Base-by-base conservation (phyloP, 1,140 invertebrate genomes). In the Cherax quadricarinatus region DNA sequence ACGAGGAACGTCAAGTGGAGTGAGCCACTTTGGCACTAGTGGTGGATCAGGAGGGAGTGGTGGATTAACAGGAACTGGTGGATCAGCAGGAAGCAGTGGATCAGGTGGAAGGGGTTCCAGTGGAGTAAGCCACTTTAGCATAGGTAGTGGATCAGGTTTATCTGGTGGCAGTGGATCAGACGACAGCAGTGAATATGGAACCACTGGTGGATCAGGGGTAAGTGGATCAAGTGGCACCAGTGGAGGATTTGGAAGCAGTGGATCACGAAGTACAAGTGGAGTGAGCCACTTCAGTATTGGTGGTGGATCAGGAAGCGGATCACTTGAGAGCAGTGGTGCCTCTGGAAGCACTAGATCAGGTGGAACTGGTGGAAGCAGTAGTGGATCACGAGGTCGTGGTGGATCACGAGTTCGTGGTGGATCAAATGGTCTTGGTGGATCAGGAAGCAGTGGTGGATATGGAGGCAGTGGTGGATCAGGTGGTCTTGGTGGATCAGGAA, bases 161-260 rank as follows among this genome's bases (percentile, higher is more conserved):
- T 57, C 51, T 14, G 14, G 53, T 10, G 24, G 73, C n/a, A 57
- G 86, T 81, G 86, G 51, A 60, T 78, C 75, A 14, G 84, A n/a
- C 79, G 30, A 73, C 30, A 48, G 48, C 86, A 57, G 53, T 57
- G 53, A 12, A 57, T 57, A 6, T 9, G 6, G 53, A 57, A 12
- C 6, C 53, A 57, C 6, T 57, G 53, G 53, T 75, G 70, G 70
- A 30, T 30, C 81, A 30, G 81, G 57, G 16, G 51, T 10, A 7
- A 30, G 88, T 93, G 92, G 92, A 78, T 80, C 85, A 78, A 73
- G 84, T 41, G 21, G 30, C 24, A 88, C 60, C n/a, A 73, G 75
- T 41, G n/a, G 57, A 60, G 1, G 66, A 24, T 30, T 62, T 10
- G 21, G 75, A 9, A 16, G 5, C 12, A 62, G 87, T 88, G 94